A percentile compares a stretch with the other conserved stretches of the same genome.
Evolutionary conservation across 64 coral and sea anemone species (phyloP).

Genomic region (Montipora capricornis): DNA sequence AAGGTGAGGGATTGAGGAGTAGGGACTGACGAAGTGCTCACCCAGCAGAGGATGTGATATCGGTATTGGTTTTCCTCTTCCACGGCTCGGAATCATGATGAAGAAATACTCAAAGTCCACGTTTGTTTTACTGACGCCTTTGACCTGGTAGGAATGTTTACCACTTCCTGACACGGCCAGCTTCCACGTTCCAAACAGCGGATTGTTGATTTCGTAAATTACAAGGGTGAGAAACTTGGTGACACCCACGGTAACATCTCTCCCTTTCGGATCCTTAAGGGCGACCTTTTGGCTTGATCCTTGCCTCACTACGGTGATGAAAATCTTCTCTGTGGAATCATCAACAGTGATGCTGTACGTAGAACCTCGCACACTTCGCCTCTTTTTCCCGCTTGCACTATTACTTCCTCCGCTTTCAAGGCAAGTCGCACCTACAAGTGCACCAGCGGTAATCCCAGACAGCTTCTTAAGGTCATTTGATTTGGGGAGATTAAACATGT

Average conservation of each 20-base stretch:
- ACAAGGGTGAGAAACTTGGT: constrained; percentile 32
- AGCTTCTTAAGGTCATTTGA: constrained; percentile 50
- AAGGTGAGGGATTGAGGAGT: background rate
- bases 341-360: constrained; percentile 65
- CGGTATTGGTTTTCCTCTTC: constrained; percentile 32
- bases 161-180: constrained; percentile 35
- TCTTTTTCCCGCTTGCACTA: background rate
- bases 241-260: constrained; percentile 12
- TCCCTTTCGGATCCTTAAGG: constrained; percentile 59
- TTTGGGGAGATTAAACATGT: constrained; percentile 41
- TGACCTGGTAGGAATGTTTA: constrained; percentile 62
- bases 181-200: constrained; percentile 66
- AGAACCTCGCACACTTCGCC: constrained; percentile 20
- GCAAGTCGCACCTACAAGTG: constrained; percentile 52
- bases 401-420: background rate
- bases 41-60: constrained; percentile 55
- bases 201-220: constrained; percentile 73
- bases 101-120: constrained; percentile 74
- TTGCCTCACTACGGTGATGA: constrained; percentile 69
- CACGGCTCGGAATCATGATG: constrained; percentile 38
- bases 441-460: background rate
- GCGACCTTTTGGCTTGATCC: constrained; percentile 19
- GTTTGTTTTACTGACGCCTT: constrained; percentile 55
- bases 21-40: background rate
- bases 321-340: constrained; percentile 64